Base-by-base conservation (phyloP, 1,140 invertebrate genomes). In the Drosophila arawakana region DNA sequence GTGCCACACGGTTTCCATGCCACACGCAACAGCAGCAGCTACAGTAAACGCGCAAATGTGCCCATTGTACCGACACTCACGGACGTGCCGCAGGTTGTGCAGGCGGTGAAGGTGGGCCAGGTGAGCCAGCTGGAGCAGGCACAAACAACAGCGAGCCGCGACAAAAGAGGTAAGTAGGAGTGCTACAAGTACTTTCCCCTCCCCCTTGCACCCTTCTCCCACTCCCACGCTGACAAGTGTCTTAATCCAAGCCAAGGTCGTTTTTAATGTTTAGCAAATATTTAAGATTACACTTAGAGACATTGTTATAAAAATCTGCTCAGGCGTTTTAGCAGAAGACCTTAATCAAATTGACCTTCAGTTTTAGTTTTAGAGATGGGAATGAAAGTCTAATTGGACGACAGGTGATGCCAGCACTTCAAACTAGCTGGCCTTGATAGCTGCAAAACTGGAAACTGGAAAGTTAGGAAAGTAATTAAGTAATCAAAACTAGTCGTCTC, bases 131-230 rank as follows among this genome's bases (percentile, higher is more conserved):
- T 30, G 11, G 11, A 34, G 30, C 30, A 34, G 50, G 11, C 50
- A 54, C 11, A 8, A 13, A 11, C 10, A 15, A 15, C 39, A 11
- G 18, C 68, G 58, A 72, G 60, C 54, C 84, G 84, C 57, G 81
- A 89, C 54, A 89, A 89, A 68, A 75, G 84, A 89, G 84, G 84
- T 89, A 54, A 84, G 81, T 82, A 74, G 63, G 63, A 72, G 66
- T 57, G 60, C 55, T 70, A 46, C 59, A 55, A 54, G 62, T 52
- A 60, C 58, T 73, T 65, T 43, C 18, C 44, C 35, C 8, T 39
- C 34, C 43, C 66, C 25, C 18, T 21, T 30, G 25, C 25, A 5
- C 25, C 25, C 25, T 30, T 30, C 25, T 25, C 25, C 25, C 0
- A 4, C n/a, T 49, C 5, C 15, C 44, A 21, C 4, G 7, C 44